These are phyloP conservation scores for Drosophila prosaltans DNA, from an alignment of 1,140 invertebrate genomes.

Conservation along the genomic window DNA sequence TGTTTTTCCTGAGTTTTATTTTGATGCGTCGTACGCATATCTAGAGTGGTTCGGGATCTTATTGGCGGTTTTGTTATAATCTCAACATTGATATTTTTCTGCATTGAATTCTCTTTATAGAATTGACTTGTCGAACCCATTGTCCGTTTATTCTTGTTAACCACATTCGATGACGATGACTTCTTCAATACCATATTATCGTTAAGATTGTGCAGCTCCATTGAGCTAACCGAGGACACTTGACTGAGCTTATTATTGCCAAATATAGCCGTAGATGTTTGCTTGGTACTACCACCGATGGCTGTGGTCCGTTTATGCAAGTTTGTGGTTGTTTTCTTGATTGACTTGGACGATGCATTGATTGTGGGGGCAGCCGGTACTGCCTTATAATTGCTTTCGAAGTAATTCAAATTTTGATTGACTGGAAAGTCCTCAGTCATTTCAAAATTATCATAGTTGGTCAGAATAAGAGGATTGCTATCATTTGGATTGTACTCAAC, in stretches of 20 bases:
- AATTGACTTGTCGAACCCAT: conserved; percentile 60
- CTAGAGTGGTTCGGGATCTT: conserved; percentile 77
- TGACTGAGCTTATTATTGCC: conserved; percentile 68
- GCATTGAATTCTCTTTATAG: conserved; percentile 74
- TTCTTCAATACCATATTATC: conserved; percentile 80
- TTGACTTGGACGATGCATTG: conserved; percentile 68
- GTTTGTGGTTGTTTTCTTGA: conserved; percentile 59
- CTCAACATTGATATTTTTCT: conserved; percentile 79
- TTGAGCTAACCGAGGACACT: conserved; percentile 78
- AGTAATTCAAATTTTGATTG: conserved; percentile 69
- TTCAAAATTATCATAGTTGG: conserved; percentile 78
- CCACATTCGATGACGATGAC: conserved; percentile 70
- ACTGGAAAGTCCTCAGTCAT: conserved; percentile 82
- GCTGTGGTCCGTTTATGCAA: conserved; percentile 62
- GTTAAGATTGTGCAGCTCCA: conserved; percentile 81
- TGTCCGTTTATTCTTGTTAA: conserved; percentile 69
- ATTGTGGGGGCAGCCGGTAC: conserved; percentile 57
- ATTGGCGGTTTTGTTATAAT: conserved; percentile 81
- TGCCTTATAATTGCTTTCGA: conserved; percentile 49
- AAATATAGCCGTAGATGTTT: conserved; percentile 56
- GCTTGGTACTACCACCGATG: conserved; percentile 45
- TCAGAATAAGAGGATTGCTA: conserved; percentile 76
- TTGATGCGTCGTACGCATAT: conserved; percentile 61
- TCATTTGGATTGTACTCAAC: conserved; percentile 72
- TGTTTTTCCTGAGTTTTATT: conserved; percentile 64